Evolutionary conservation across 2,797 vertebrate genomes (phyloP).

Genomic region (Enteromius radiatus): DNA sequence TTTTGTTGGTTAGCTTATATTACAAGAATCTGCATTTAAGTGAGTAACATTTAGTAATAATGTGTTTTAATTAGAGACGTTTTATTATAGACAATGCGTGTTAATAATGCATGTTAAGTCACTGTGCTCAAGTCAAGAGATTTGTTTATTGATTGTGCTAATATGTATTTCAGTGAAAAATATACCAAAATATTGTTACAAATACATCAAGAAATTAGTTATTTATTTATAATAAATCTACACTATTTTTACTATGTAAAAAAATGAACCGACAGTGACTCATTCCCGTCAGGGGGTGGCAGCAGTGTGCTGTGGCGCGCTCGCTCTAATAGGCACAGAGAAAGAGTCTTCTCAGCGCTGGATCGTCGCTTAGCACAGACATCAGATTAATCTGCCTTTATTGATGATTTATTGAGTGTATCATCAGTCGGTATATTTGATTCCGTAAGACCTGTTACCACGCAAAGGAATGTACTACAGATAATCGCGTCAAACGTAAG

Average conservation of each 20-base stretch:
- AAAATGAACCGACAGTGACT: not conserved
- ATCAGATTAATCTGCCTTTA: too few species aligned
- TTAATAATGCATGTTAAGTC: not conserved
- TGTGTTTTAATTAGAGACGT: not conserved
- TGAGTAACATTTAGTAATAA: not conserved
- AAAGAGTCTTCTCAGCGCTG: not conserved
- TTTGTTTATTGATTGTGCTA: not conserved
- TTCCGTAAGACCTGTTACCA: not conserved
- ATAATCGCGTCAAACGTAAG: constrained; percentile 31
- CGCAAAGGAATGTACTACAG: not conserved
- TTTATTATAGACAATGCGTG: not conserved
- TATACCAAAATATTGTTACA: not conserved
- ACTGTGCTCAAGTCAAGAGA: not conserved
- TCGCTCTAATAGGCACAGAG: not conserved
- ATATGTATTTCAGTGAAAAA: not conserved
- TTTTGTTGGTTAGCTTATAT: not conserved
- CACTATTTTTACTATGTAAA: not conserved
- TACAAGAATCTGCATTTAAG: not conserved
- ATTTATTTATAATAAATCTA: not conserved
- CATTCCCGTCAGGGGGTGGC: not conserved
- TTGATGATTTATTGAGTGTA: not conserved
- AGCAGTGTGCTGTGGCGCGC: not conserved
- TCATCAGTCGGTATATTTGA: not conserved
- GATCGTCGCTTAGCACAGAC: not conserved
- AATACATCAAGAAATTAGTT: not conserved